A percentile compares a stretch with the other conserved stretches of the same genome.
Conservation (phyloP, 2,797 vertebrate species). For the Protonibea diacanthus region DNA sequence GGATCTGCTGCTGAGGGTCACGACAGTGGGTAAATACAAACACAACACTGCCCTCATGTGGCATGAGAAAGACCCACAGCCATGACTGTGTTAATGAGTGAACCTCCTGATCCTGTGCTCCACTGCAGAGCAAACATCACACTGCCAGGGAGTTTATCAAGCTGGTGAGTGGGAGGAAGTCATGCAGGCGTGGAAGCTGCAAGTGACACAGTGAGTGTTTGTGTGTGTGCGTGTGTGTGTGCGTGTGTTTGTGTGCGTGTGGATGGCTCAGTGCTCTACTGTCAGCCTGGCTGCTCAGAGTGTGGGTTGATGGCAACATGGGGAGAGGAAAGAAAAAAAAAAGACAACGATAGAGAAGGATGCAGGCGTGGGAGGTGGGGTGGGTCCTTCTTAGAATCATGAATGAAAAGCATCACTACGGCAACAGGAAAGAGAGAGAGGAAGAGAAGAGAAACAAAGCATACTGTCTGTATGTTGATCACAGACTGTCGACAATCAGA, state of each 20-base stretch:
- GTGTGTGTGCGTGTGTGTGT: slow-evolving; percentile 11
- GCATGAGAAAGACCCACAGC: not conserved
- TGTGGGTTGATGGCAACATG: slow-evolving; percentile 29
- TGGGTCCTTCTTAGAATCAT: slow-evolving; percentile 48
- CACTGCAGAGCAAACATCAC: slow-evolving; percentile 16
- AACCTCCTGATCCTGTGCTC: not conserved
- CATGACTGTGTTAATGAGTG: not conserved
- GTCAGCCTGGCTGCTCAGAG: slow-evolving; percentile 47
- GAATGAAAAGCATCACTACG: slow-evolving; percentile 69
- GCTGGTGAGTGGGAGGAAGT: slow-evolving; percentile 3
- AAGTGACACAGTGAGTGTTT: slow-evolving; percentile 8
- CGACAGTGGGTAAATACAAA: not conserved
- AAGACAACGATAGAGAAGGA: not conserved
- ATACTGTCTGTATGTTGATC: not conserved
- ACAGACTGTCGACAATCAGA: not conserved
- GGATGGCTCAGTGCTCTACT: slow-evolving; percentile 49
- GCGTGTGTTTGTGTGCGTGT: slow-evolving; percentile 4
- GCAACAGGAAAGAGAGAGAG: slow-evolving; percentile 49
- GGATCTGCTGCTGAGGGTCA: not conserved
- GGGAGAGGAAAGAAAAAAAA: slow-evolving; percentile 7
- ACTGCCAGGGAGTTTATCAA: not conserved
- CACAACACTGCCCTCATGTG: slow-evolving; percentile 23
- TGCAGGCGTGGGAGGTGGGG: not conserved
- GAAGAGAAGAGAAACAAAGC: not conserved
- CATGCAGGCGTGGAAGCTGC: not conserved